These are phyloP conservation scores for Catharus bicknelli DNA, from an alignment of 2,113 vertebrate species.

Conservation along the genomic window DNA sequence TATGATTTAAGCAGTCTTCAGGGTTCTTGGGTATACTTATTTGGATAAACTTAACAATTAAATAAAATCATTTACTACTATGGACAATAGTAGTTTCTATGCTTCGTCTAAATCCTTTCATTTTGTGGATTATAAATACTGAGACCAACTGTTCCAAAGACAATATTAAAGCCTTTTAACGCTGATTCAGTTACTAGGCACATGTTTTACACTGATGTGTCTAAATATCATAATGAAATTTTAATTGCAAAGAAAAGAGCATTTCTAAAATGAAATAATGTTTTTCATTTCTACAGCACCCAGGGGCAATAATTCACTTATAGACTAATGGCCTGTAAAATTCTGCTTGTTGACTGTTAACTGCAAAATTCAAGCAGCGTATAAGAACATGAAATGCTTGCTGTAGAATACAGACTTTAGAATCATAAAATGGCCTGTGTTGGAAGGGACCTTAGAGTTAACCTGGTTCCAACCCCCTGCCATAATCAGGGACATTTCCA, in stretches of 20 bases:
- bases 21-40: not conserved
- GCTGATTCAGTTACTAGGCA: conserved; percentile 4
- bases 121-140: conserved; percentile 25
- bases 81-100: not conserved
- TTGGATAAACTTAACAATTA: not conserved
- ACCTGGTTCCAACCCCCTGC: not conserved
- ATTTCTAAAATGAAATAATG: conserved; percentile 31
- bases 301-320: conserved; percentile 20
- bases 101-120: not conserved
- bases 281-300: not conserved
- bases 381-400: not conserved
- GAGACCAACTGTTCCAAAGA: conserved; percentile 1
- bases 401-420: not conserved
- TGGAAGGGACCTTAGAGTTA: not conserved
- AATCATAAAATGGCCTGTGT: not conserved
- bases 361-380: not conserved
- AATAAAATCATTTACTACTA: not conserved
- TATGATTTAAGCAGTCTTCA: not conserved
- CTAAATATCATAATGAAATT: conserved; percentile 33
- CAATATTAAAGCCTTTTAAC: conserved; percentile 11
- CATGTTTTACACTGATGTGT: not conserved
- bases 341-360: conserved; percentile 6
- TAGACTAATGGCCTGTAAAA: conserved; percentile 26
- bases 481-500: not conserved
- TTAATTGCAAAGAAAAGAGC: conserved; percentile 37